Conservation (phyloP, 1,140 invertebrate species). For the Bombus confusus region DNA sequence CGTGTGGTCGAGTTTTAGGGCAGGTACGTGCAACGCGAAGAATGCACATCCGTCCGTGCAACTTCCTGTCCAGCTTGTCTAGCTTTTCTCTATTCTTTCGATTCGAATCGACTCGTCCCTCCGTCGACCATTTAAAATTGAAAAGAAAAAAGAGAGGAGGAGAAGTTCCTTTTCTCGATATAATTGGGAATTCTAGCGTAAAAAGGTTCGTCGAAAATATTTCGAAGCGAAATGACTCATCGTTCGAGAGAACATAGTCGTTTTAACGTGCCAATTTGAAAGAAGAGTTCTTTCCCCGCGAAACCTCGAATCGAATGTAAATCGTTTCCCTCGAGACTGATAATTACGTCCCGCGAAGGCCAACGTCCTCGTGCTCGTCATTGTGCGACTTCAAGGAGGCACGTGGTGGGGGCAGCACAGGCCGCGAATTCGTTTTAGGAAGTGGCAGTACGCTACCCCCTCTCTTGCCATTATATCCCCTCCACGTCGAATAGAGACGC, state of each 20-base stretch:
- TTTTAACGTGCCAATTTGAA: neutral
- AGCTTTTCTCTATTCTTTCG: constrained; percentile 18
- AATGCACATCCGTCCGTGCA: constrained; percentile 36
- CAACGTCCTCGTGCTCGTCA: constrained; percentile 54
- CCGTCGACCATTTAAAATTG: too few species aligned
- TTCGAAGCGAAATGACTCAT: neutral
- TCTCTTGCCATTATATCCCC: constrained; percentile 46
- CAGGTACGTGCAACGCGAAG: constrained; percentile 46
- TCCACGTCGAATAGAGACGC: constrained; percentile 33
- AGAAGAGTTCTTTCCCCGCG: constrained; percentile 5
- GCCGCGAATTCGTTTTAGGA: constrained; percentile 59
- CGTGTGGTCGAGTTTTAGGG: constrained; percentile 22
- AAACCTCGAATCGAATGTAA: constrained; percentile 36
- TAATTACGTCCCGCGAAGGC: constrained; percentile 49
- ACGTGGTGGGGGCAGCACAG: constrained; percentile 43
- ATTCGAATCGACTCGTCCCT: constrained; percentile 4
- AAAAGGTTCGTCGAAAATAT: too few species aligned
- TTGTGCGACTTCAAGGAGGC: constrained; percentile 50
- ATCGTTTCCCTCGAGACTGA: constrained; percentile 46
- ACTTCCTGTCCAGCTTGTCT: constrained; percentile 58
- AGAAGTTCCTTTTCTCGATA: too few species aligned
- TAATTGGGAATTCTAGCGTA: too few species aligned
- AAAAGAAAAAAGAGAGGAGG: neutral
- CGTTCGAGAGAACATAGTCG: too few species aligned
- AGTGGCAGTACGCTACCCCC: constrained; percentile 58